Base-by-base conservation (phyloP, 2,888 invertebrate genomes). In the Eupithecia abbreviata region DNA sequence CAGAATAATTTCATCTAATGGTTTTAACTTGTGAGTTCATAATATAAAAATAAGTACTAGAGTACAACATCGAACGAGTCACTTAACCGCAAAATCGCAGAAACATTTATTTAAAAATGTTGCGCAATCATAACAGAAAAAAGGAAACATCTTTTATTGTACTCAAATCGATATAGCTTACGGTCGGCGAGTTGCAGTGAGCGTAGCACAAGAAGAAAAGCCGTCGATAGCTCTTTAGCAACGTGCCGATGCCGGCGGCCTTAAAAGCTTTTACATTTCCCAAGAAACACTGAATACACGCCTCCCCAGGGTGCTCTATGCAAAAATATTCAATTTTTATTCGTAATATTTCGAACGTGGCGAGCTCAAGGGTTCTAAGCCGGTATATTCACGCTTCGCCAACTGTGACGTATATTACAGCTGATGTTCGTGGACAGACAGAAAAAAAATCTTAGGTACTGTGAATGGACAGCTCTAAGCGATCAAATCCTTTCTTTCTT, bases 221-320 rank as follows among this genome's bases (percentile, higher is more conserved):
- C 87, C 87, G 85, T 81, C 89, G 88, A 89, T 91, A 91, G 90
- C 91, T 87, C 88, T 90, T 92, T 92, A 91, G 83, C 87, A 88
- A 87, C 88, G 89, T 89, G 90, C 92, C 91, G 86, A 84, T 89
- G 91, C 85, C 92, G 87, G 84, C 88, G 91, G 93, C 93, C 84
- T 92, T 91, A 94, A 94, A 95, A 95, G 94, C 94, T 94, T 94
- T 94, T 91, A 92, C 90, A 92, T 91, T 93, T 90, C 90, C 89
- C 89, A 88, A 91, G 90, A 91, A 93, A 92, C 92, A 90, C 85
- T 89, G 91, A 93, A 92, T 93, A 75, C 77, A 72, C 91, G 89
- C 90, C 88, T 85, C 87, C 86, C 85, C 80, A 80, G 84, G 84
- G 83, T 88, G 87, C 87, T 88, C 68, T 92, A 93, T 93, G 93